phyloP scores from a whole-genome alignment of 92 coral and sea anemone species.

The Porites rus region DNA sequence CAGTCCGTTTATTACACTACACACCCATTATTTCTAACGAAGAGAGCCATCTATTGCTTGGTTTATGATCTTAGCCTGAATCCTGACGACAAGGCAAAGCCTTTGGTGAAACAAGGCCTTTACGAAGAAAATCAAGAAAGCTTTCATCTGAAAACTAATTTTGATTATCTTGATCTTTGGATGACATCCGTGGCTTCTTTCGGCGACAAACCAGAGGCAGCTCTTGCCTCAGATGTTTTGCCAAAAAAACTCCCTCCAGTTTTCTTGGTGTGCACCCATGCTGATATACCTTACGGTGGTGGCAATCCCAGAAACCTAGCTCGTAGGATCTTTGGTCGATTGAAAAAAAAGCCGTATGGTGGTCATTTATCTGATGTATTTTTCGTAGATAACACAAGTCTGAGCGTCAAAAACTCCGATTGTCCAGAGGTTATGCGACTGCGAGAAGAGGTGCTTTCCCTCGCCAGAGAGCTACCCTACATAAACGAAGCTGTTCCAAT shows the following conservation, averaged over 20 bases:
- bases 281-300: not conserved
- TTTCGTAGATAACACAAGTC: not conserved
- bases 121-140: not conserved
- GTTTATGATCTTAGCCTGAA: not conserved
- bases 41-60: not conserved
- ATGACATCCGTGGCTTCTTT: not conserved
- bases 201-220: not conserved
- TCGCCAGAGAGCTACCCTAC: not conserved
- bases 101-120: not conserved
- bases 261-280: not conserved
- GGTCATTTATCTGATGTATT: not conserved
- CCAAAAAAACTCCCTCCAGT: not conserved
- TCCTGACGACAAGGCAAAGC: not conserved
- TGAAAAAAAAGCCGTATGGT: not conserved
- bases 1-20: not conserved
- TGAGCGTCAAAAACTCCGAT: not conserved
- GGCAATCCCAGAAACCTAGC: not conserved
- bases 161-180: not conserved
- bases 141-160: not conserved
- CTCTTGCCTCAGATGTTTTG: not conserved
- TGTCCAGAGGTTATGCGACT: not conserved
- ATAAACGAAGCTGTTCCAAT: constrained; percentile 1
- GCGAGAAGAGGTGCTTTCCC: not conserved
- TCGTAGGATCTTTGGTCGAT: not conserved
- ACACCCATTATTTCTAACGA: not conserved